Base-by-base conservation (phyloP, 2,113 vertebrate species). In the Hystrix cristata region DNA sequence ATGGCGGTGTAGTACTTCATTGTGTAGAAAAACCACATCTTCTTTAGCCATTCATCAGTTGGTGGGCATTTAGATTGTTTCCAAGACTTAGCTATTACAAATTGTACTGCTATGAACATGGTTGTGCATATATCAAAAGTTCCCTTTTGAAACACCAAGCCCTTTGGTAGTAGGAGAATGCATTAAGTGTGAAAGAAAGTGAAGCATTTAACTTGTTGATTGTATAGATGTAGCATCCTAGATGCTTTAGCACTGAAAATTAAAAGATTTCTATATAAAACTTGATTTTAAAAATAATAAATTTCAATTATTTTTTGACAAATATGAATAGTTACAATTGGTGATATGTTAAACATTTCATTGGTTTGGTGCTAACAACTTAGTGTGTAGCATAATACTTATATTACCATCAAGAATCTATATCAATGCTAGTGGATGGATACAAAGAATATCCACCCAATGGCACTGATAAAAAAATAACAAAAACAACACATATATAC, bases 401-500 rank as follows among this genome's bases (percentile, higher is more conserved):
- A 2, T 53, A 7, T 10, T n/a, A 27, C 2, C 13, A 27, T 43
- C 12, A 5, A 19, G n/a, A 29, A 14, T 29, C 25, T 79, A 6
- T 46, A 1, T 53, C 11, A 3, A 6, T n/a, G 3, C 12, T 7
- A 1, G 38, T 82, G 15, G 3, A 2, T 62, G 60, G 1, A 27
- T 57, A 7, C 7, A 11, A 79, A 43, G 5, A n/a, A 46, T 27
- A 43, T 25, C 38, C 43, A 62, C 29, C 14, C 11, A 59, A 43
- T 13, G 8, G 14, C 23, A 23, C 51, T 51, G 38, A 91, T 57
- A 38, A 89, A 92, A 69, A 16, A 46, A 15, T 25, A 38, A 62
- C 14, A 79, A 60, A 79, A 71, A 34, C 14, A 16, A 15, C 31
- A 13, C 18, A 31, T 51, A 4, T 65, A 8, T 46, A 57, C 64